These are phyloP conservation scores for Nephotettix cincticeps DNA, from an alignment of 1,140 invertebrate genomes.

Conservation along the genomic window DNA sequence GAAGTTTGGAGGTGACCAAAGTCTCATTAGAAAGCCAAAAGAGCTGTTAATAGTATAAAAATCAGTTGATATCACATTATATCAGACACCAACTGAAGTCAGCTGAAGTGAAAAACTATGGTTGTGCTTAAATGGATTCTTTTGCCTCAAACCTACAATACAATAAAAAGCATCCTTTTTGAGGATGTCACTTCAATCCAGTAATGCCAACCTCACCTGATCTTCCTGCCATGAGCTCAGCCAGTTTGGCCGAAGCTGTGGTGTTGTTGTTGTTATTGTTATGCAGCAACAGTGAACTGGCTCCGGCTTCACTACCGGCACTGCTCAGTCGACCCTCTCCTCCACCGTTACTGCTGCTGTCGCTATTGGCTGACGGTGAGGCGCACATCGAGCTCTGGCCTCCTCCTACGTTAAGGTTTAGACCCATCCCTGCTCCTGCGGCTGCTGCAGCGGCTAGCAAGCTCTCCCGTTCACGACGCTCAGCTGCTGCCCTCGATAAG, in stretches of 20 bases:
- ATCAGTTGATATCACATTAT: too few species aligned
- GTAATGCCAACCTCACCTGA: slow-evolving; percentile 40
- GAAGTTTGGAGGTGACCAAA: too few species aligned
- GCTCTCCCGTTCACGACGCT: slow-evolving; percentile 78
- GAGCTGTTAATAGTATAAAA: too few species aligned
- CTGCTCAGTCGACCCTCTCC: slow-evolving; percentile 75
- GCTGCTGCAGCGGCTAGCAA: slow-evolving; percentile 66
- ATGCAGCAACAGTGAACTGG: slow-evolving; percentile 39
- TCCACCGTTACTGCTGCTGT: slow-evolving; percentile 55
- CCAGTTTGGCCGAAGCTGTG: slow-evolving; percentile 41
- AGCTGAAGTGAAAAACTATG: too few species aligned
- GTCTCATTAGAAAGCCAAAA: too few species aligned
- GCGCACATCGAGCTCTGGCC: slow-evolving; percentile 34
- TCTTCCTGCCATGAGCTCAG: slow-evolving; percentile 43
- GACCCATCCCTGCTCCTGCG: slow-evolving; percentile 36
- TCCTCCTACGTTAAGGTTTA: slow-evolving; percentile 14
- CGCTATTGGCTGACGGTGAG: slow-evolving; percentile 78
- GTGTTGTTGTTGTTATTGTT: slow-evolving; percentile 69
- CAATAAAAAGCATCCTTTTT: too few species aligned
- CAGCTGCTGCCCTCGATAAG: slow-evolving; percentile 83
- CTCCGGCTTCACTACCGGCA: slow-evolving; percentile 69
- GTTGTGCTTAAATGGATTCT: too few species aligned
- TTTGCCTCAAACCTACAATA: too few species aligned
- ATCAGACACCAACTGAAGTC: too few species aligned
- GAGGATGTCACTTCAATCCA: too few species aligned